These are phyloP conservation scores for Teleopsis dalmanni DNA, from an alignment of 1,140 invertebrate species.

Conservation along the genomic window DNA sequence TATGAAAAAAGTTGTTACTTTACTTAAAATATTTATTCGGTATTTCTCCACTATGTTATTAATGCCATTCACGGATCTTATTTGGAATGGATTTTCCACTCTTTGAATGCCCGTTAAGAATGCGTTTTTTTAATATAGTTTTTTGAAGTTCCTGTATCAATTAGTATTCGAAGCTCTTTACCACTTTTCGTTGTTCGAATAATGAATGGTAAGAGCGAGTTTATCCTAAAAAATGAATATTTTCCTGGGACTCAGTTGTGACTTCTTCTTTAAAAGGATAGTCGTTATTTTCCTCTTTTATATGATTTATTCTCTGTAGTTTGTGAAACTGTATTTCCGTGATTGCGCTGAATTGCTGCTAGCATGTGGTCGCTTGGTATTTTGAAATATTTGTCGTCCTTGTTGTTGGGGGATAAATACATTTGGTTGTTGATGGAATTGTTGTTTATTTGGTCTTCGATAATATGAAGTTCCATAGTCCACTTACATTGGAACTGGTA, in stretches of 20 bases:
- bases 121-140: constrained; percentile 14
- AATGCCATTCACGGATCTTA: constrained; percentile 12
- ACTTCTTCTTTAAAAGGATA: no score
- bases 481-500: constrained; percentile 7
- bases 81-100: constrained; percentile 10
- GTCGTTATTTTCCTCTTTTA: not conserved
- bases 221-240: constrained; percentile 16
- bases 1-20: constrained; percentile 1
- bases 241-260: no score
- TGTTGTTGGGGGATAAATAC: constrained; percentile 3
- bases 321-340: not conserved
- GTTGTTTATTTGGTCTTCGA: not conserved
- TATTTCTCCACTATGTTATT: constrained; percentile 12
- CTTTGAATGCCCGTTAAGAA: not conserved
- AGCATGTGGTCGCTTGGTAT: no score
- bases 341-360: not conserved
- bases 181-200: constrained; percentile 8
- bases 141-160: constrained; percentile 14
- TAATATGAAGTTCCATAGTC: not conserved
- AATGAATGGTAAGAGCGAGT: constrained; percentile 12
- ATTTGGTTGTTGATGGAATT: constrained; percentile 1
- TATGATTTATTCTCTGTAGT: no score
- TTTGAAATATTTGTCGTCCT: constrained; percentile 1
- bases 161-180: constrained; percentile 14
- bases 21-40: constrained; percentile 3